Conservation (phyloP, 2,113 vertebrate species). For the Cyprinodon brontotheroides region DNA sequence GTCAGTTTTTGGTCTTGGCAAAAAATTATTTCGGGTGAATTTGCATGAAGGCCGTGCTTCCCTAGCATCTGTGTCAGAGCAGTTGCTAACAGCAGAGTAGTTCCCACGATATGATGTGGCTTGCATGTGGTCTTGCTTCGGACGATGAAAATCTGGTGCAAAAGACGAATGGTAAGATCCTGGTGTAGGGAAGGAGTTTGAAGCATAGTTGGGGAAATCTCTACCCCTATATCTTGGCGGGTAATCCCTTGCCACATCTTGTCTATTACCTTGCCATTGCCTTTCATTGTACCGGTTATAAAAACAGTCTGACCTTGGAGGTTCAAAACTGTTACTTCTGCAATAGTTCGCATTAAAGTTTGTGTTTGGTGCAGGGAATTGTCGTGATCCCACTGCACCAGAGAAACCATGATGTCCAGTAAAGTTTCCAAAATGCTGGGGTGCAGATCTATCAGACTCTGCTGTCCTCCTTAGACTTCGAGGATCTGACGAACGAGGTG, state of each 20-base stretch:
- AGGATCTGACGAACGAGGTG: constrained; percentile 55
- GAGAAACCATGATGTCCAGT: constrained; percentile 61
- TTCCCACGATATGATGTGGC: constrained; percentile 56
- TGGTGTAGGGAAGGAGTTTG: constrained; percentile 43
- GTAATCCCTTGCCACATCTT: constrained; percentile 50
- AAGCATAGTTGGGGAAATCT: constrained; percentile 37
- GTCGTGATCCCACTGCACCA: constrained; percentile 40
- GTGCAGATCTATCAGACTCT: constrained; percentile 56
- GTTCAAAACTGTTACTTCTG: constrained; percentile 39
- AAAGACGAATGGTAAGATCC: constrained; percentile 46
- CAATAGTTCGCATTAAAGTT: constrained; percentile 56
- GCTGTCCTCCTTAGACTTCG: constrained; percentile 49
- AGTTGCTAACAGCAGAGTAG: constrained; percentile 77
- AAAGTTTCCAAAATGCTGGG: constrained; percentile 61
- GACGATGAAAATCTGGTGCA: constrained; percentile 56
- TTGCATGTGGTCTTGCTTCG: constrained; percentile 60
- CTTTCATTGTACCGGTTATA: constrained; percentile 59
- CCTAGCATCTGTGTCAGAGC: constrained; percentile 63
- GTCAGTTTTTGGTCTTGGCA: constrained; percentile 32
- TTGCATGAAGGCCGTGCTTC: constrained; percentile 56
- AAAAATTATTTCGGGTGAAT: constrained; percentile 43
- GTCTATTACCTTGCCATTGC: constrained; percentile 55
- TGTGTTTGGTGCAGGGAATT: constrained; percentile 44
- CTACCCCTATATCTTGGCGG: constrained; percentile 45
- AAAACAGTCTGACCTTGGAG: constrained; percentile 56